Conservation (phyloP, 1,140 invertebrate species). For the Hestina assimilis region DNA sequence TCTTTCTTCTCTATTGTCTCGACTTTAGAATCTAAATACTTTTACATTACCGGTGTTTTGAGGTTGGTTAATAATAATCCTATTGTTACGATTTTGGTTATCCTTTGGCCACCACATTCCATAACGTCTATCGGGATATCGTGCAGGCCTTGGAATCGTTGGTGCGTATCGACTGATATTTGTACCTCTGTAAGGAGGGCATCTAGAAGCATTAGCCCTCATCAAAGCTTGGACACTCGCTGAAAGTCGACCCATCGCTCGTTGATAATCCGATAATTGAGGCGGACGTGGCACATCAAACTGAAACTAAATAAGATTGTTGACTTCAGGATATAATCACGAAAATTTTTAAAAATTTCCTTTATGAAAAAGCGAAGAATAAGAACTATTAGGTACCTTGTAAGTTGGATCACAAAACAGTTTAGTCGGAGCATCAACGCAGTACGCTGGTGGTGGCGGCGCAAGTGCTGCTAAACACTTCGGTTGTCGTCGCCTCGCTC, state of each 20-base stretch:
- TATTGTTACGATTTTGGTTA: background rate
- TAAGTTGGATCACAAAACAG: constrained; percentile 60
- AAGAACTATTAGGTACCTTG: constrained; percentile 43
- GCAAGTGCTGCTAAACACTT: constrained; percentile 41
- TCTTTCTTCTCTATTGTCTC: constrained; percentile 30
- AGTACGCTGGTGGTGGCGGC: constrained; percentile 52
- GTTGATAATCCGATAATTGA: constrained; percentile 48
- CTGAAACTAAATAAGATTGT: constrained; percentile 46
- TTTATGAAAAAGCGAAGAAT: no score
- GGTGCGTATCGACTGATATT: constrained; percentile 63
- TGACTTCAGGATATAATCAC: constrained; percentile 6
- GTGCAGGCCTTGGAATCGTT: constrained; percentile 51
- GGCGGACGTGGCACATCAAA: constrained; percentile 55
- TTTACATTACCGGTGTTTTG: constrained; percentile 8
- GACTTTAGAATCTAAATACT: constrained; percentile 2
- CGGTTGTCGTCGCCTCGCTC: constrained; percentile 62
- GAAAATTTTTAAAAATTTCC: no score
- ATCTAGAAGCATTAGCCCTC: constrained; percentile 51
- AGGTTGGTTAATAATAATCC: constrained; percentile 11
- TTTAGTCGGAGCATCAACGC: constrained; percentile 57
- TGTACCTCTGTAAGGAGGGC: constrained; percentile 57
- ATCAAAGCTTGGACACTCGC: constrained; percentile 59
- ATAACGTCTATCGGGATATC: constrained; percentile 48
- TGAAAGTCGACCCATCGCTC: constrained; percentile 54
- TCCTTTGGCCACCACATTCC: constrained; percentile 58